phyloP scores from a whole-genome alignment of 2,888 invertebrate genomes.

The Himalopsyche japonica region DNA sequence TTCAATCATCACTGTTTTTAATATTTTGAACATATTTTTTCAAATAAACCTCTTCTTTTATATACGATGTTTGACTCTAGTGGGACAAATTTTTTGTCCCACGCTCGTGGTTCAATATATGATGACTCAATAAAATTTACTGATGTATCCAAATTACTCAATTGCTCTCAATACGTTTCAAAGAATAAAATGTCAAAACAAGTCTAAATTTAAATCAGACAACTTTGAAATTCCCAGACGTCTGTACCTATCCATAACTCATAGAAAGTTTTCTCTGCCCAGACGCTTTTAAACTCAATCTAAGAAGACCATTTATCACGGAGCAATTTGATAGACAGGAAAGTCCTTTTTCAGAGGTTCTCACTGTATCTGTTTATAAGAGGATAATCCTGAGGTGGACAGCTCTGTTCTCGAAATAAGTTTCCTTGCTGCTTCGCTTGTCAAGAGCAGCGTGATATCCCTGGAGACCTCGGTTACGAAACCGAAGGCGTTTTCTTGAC shows the following conservation, averaged over 20 bases:
- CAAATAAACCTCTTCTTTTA: too few species aligned
- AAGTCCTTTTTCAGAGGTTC: not conserved
- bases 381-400: conserved; percentile 30
- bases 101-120: too few species aligned
- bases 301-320: conserved; percentile 17
- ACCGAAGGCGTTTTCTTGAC: not conserved
- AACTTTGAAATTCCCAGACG: not conserved
- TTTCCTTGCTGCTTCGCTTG: not conserved
- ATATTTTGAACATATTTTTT: too few species aligned
- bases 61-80: too few species aligned
- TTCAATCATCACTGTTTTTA: too few species aligned
- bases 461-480: not conserved
- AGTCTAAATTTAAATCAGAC: not conserved
- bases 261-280: not conserved
- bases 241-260: not conserved
- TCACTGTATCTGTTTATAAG: conserved; percentile 1
- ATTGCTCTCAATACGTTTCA: not conserved
- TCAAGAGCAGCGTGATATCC: not conserved
- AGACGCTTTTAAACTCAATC: not conserved
- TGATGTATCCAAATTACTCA: not conserved
- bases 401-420: conserved; percentile 1
- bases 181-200: not conserved
- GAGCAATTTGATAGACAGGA: conserved; percentile 15
- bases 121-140: too few species aligned
- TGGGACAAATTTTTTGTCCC: too few species aligned